Conservation (phyloP, 2,797 vertebrate species). For the Zalophus californianus region DNA sequence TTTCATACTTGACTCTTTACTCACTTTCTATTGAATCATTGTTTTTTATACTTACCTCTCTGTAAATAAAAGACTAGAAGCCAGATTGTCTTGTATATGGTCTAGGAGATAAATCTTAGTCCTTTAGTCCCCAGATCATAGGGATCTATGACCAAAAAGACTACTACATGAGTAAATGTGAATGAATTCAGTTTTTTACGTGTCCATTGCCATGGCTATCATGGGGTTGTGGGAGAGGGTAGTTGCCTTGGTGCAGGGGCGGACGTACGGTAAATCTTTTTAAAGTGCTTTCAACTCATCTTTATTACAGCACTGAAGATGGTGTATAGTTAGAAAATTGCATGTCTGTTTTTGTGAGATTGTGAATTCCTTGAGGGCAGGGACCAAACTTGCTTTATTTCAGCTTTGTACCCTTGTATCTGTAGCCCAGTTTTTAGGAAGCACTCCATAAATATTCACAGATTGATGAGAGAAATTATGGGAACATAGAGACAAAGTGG, state of each 20-base stretch:
- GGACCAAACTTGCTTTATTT: neutral
- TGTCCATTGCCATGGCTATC: neutral
- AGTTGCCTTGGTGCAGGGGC: neutral
- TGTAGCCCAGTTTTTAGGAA: constrained; percentile 18
- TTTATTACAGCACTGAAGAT: neutral
- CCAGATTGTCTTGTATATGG: neutral
- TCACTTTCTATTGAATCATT: neutral
- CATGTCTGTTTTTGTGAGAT: constrained; percentile 18
- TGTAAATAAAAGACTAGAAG: constrained; percentile 1
- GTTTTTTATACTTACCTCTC: neutral
- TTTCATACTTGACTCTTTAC: neutral
- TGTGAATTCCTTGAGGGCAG: neutral
- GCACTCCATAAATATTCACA: constrained; percentile 15
- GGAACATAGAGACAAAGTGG: neutral
- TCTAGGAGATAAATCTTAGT: neutral
- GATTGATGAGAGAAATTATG: neutral
- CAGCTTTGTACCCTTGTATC: neutral
- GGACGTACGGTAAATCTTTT: neutral
- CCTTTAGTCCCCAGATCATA: neutral
- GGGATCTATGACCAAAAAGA: neutral
- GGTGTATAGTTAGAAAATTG: neutral
- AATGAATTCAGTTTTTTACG: neutral
- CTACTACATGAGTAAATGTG: neutral
- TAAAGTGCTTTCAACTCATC: neutral
- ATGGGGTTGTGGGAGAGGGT: neutral